Evolutionary conservation across 2,797 vertebrate species (phyloP), one percentile per base, ranked within the genome.

Genomic region (Acridotheres tristis): DNA sequence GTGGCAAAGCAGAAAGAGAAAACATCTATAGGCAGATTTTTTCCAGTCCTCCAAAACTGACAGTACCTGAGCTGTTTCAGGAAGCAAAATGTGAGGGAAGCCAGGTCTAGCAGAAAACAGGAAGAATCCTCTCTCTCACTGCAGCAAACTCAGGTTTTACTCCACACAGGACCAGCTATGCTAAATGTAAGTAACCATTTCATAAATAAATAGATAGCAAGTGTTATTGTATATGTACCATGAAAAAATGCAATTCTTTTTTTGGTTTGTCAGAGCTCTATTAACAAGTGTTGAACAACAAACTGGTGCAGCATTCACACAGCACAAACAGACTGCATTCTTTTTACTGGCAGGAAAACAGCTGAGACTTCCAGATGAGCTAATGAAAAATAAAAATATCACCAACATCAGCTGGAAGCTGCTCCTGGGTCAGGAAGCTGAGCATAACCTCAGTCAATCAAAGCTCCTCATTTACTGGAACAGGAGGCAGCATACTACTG

Each of bases 371-470:
- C 63, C 73, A 84, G 42, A 90, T 45, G 38, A 85, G 50, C 69
- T 78, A 73, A 93, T 43, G 57, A 94, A 74, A 92, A 95, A 85
- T 63, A 91, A 79, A 88, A 95, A 42, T 67, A 92, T 50, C 73
- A 78, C 85, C 63, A 86, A 38, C 54, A 75, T 80, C 94, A 86
- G 58, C 43, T 88, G 66, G 47, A 94, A 51, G 43, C 54, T 88
- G 6, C 8, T 81, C 66, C 66, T 68, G 50, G 54, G 76, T 72
- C 91, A 84, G 62, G 68, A 93, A 91, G 73, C 54, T 77, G 30
- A 68, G 53, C 69, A 66, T 15, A 74, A 67, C 73, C 76, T 75
- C 4, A 23, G 45, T 75, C 68, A 86, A 73, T 55, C 73, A 74
- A 85, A 88, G 57, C 47, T 78, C 66, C 65, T 75, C 73, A 7